phyloP scores from a whole-genome alignment of 2,797 vertebrate species.

The Gouania willdenowi region DNA sequence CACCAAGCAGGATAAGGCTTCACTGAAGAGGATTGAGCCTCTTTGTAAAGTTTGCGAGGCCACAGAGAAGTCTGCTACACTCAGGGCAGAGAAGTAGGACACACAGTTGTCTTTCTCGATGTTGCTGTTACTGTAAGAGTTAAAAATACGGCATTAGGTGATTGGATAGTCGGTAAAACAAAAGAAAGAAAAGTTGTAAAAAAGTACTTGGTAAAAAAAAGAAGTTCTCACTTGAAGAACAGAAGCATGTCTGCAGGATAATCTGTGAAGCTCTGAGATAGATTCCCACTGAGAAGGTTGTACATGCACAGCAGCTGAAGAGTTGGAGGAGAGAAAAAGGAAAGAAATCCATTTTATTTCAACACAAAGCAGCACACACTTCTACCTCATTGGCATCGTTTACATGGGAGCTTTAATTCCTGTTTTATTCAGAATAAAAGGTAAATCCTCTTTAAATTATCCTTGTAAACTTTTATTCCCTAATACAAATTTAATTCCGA shows the following conservation, averaged over 20 bases:
- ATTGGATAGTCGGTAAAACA: too few species aligned
- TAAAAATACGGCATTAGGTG: not conserved
- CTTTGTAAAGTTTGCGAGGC: conserved; percentile 48
- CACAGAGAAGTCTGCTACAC: conserved; percentile 59
- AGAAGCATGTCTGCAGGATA: conserved; percentile 67
- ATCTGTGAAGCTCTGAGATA: conserved; percentile 43
- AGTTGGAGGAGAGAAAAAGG: not conserved
- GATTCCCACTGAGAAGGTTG: conserved; percentile 35
- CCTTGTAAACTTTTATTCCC: too few species aligned
- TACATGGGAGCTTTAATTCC: too few species aligned
- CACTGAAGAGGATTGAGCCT: conserved; percentile 24
- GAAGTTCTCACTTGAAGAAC: conserved; percentile 63
- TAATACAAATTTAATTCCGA: too few species aligned
- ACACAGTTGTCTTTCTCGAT: conserved; percentile 47
- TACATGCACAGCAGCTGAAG: conserved; percentile 69
- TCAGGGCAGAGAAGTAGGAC: conserved; percentile 52
- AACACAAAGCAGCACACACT: too few species aligned
- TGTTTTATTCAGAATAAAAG: too few species aligned
- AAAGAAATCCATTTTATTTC: too few species aligned
- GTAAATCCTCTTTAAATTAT: too few species aligned
- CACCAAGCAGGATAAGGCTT: conserved; percentile 60
- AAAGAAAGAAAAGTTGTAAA: not conserved
- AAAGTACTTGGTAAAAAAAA: not conserved
- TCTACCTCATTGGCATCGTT: too few species aligned
- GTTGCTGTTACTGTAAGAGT: conserved; percentile 39